A percentile compares a stretch with the other conserved stretches of the same genome.
These are phyloP conservation scores for Temnothorax longispinosus DNA, from an alignment of 1,140 invertebrate genomes.

Conservation along the genomic window DNA sequence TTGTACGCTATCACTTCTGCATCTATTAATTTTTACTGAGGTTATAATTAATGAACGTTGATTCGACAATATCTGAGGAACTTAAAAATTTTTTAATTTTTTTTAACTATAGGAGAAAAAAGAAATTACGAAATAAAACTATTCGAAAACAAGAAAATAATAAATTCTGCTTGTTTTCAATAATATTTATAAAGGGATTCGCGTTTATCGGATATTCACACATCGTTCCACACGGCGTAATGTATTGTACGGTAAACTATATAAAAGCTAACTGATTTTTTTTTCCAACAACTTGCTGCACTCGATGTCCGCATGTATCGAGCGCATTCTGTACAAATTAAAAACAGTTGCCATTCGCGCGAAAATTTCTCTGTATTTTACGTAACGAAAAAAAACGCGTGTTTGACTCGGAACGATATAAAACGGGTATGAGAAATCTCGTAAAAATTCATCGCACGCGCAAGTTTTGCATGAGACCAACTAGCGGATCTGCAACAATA, in stretches of 20 bases:
- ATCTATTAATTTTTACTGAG: neutral
- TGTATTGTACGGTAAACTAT: slow-evolving; percentile 3
- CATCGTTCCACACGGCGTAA: slow-evolving; percentile 23
- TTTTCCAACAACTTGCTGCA: slow-evolving; percentile 12
- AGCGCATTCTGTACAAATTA: slow-evolving; percentile 44
- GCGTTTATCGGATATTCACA: slow-evolving; percentile 33
- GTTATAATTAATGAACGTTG: neutral
- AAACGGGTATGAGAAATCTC: slow-evolving; percentile 6
- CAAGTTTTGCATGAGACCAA: neutral
- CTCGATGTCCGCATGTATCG: neutral
- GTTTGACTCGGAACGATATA: slow-evolving; percentile 7
- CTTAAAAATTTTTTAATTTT: neutral
- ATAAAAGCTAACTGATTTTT: slow-evolving; percentile 43
- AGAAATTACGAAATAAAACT: neutral
- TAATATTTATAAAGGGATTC: slow-evolving; percentile 14
- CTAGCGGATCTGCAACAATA: slow-evolving; percentile 14
- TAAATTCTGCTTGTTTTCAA: neutral
- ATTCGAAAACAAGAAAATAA: neutral
- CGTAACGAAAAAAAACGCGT: neutral
- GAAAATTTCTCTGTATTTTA: slow-evolving; percentile 37
- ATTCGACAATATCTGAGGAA: neutral
- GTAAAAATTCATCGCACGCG: slow-evolving; percentile 16
- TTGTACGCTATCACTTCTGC: neutral
- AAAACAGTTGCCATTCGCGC: slow-evolving; percentile 26
- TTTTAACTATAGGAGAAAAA: neutral